phyloP scores from a whole-genome alignment of 2,888 invertebrate genomes.

The Iselma pallidipennis region DNA sequence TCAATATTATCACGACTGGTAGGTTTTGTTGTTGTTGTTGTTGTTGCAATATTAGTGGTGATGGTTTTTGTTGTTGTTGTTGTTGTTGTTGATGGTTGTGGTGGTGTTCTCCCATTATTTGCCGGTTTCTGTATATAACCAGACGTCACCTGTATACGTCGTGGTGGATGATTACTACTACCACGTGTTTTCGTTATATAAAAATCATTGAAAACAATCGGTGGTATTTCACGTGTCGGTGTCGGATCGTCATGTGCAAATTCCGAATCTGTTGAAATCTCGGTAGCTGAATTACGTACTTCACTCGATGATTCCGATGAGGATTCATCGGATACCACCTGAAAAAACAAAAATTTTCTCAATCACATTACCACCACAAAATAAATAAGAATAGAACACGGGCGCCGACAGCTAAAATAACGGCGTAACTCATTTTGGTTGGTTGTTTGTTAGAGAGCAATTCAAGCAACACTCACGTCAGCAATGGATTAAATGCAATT shows the following conservation, averaged over 20 bases:
- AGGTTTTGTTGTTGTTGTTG: slow-evolving; percentile 31
- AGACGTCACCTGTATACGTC: slow-evolving; percentile 66
- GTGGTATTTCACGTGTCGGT: slow-evolving; percentile 74
- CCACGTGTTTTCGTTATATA: slow-evolving; percentile 62
- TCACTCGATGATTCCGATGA: slow-evolving; percentile 71
- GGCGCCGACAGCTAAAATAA: slow-evolving; percentile 1
- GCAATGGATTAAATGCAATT: slow-evolving; percentile 53
- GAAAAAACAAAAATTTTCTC: slow-evolving; percentile 32
- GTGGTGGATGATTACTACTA: slow-evolving; percentile 52
- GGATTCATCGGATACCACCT: slow-evolving; percentile 69
- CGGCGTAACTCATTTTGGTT: background rate
- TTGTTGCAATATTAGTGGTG: slow-evolving; percentile 7
- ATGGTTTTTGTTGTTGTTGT: slow-evolving; percentile 7
- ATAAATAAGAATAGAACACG: background rate
- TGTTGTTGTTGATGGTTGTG: too few species aligned
- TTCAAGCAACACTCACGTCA: slow-evolving; percentile 56
- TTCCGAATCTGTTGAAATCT: slow-evolving; percentile 91
- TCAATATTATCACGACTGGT: slow-evolving; percentile 47
- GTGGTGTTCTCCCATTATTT: slow-evolving; percentile 38
- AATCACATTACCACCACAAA: background rate
- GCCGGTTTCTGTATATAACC: slow-evolving; percentile 56
- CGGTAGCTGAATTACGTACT: slow-evolving; percentile 84
- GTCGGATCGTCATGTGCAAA: slow-evolving; percentile 80
- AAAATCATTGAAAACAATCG: slow-evolving; percentile 73
- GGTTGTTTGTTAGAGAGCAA: background rate